Percentiles rank a stretch among this genome's conserved stretches.
phyloP scores from a whole-genome alignment of 2,888 invertebrate genomes.

The Eueremaeus valkanovi region DNA sequence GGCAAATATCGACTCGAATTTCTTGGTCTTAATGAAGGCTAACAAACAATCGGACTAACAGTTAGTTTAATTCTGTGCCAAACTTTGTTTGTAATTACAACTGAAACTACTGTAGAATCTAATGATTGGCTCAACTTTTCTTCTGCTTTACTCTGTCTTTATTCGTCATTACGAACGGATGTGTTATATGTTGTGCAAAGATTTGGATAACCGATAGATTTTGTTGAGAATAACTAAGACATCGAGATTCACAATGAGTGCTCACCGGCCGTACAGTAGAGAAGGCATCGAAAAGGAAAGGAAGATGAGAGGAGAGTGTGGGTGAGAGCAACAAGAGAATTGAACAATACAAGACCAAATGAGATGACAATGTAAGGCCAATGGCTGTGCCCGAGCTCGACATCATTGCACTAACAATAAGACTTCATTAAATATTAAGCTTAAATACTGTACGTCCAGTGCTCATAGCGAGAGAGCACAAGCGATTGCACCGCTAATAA shows the following conservation, averaged over 20 bases:
- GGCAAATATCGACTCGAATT: slow-evolving; percentile 26
- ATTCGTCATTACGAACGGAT: slow-evolving; percentile 29
- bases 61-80: slow-evolving; percentile 17
- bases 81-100: slow-evolving; percentile 26
- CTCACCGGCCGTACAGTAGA: background rate
- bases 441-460: too few relatives aligned
- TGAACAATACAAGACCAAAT: slow-evolving; percentile 30
- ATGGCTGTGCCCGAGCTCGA: background rate
- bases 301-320: background rate
- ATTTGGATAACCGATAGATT: slow-evolving; percentile 32
- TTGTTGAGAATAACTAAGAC: background rate
- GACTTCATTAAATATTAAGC: slow-evolving; percentile 30
- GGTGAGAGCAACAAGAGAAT: slow-evolving; percentile 31
- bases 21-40: slow-evolving; percentile 22
- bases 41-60: slow-evolving; percentile 30
- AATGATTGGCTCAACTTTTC: slow-evolving; percentile 22
- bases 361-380: slow-evolving; percentile 35
- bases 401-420: slow-evolving; percentile 26
- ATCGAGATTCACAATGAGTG: slow-evolving; percentile 26
- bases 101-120: slow-evolving; percentile 1
- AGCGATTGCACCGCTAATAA: slow-evolving; percentile 2
- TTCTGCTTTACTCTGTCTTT: slow-evolving; percentile 3
- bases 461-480: background rate
- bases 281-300: background rate
- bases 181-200: slow-evolving; percentile 31